Base-by-base conservation (phyloP, 2,888 invertebrate species). In the Melikaiella ostensackeni region DNA sequence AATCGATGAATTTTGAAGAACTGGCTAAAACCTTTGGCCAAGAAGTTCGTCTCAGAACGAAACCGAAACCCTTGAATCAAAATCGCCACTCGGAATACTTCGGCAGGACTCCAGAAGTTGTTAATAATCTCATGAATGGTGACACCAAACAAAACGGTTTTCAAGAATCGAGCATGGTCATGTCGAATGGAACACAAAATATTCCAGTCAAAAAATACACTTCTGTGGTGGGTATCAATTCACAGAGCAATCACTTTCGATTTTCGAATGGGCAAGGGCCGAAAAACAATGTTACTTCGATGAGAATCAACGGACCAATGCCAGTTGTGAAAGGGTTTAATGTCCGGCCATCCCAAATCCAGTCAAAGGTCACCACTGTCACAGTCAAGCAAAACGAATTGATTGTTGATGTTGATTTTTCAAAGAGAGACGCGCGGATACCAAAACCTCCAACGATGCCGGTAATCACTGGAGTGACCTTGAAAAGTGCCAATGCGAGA, bases 381-480 rank as follows among this genome's bases (percentile, higher is more conserved):
- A 76, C 81, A 11, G 79, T 80, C 9, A 80, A 78, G 19, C 79
- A 78, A 24, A 70, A 80, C 19, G 77, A 79, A 19, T 66, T 30
- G 13, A 16, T 73, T 63, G 16, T 66, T 66, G 66, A 66, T 63
- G 16, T 66, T 66, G 66, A 66, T 46, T 66, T 46, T 19, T 46
- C 66, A 27, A 66, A 46, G 9, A 74, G 64, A 6, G 80, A 81
- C 19, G 42, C 1, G 77, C 76, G 66, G 74, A 77, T 84, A 24
- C 86, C 87, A n/a, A 84, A 83, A n/a, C 88, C 88, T 8, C 89
- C 89, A 13, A 90, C 88, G 11, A 89, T 89, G 86, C 91, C 91
- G 6, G 86, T 91, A 0, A 91, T 91, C 42, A 91, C 90, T 0
- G 91, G 91, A 6, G 91, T 91, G 0, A 91, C 89, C 0, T 77